Conservation (phyloP, 2,888 invertebrate species). For the Drosophila demipolita region DNA sequence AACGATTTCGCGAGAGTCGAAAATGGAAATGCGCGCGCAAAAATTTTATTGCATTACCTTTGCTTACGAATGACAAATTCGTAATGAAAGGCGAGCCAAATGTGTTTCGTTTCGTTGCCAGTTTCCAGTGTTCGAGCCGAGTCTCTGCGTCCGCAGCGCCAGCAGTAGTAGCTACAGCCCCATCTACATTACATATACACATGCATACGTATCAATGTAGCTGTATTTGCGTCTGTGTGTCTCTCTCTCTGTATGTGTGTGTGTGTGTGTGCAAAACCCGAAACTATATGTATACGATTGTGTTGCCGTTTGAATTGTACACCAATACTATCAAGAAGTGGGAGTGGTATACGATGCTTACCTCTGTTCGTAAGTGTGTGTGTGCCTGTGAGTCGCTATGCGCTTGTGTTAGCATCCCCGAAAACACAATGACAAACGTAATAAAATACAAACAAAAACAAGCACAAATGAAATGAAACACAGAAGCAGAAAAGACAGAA, state of each 20-base stretch:
- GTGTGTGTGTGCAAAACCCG: slow-evolving; percentile 79
- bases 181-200: slow-evolving; percentile 49
- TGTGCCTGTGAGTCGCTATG: slow-evolving; percentile 21
- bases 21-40: slow-evolving; percentile 78
- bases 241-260: slow-evolving; percentile 25
- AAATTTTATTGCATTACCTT: slow-evolving; percentile 84
- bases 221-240: slow-evolving; percentile 21
- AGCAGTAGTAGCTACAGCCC: slow-evolving; percentile 44
- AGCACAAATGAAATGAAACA: slow-evolving; percentile 67
- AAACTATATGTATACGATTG: slow-evolving; percentile 70
- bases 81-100: slow-evolving; percentile 83
- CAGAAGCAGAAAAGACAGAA: slow-evolving; percentile 68
- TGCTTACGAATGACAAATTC: slow-evolving; percentile 84
- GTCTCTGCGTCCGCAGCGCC: slow-evolving; percentile 49
- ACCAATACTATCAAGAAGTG: slow-evolving; percentile 66
- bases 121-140: slow-evolving; percentile 61
- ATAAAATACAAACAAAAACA: slow-evolving; percentile 70
- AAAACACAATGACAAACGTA: slow-evolving; percentile 80
- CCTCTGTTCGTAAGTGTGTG: slow-evolving; percentile 31
- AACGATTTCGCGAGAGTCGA: slow-evolving; percentile 54
- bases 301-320: slow-evolving; percentile 74
- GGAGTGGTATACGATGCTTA: slow-evolving; percentile 77
- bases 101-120: slow-evolving; percentile 76
- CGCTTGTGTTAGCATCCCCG: slow-evolving; percentile 66
- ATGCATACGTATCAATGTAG: slow-evolving; percentile 49